Base-by-base conservation (phyloP, 2,113 vertebrate species). In the Campylomormyrus numenius region DNA sequence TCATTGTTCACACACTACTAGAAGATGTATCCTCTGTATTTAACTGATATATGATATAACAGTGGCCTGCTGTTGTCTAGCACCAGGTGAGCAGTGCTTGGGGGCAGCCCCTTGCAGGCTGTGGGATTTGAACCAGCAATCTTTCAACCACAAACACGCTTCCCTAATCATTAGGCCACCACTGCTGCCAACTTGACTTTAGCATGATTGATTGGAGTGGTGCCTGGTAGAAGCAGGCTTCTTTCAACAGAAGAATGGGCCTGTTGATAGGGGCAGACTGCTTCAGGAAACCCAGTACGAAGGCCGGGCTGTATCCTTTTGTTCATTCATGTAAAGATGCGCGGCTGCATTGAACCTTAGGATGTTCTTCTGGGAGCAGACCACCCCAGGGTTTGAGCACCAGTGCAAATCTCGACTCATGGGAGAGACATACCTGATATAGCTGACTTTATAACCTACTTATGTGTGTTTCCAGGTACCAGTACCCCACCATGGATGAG, bases 401-500 rank as follows among this genome's bases (percentile, higher is more conserved):
- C 31, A 42, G 50, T 58, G 31, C 1, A 10, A 88, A 5, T 35
- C 42, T 35, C 49, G 15, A 31, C 13, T 45, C 62, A 21, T n/a
- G 39, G 31, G 17, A 50, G 9, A 7, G 2, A 21, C 87, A 9
- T 21, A 45, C 35, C 83, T 48, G 21, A 21, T 83, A 24, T 31
- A 8, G 6, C 46, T 77, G 62, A 15, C 7, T 21, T 27, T 49
- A n/a, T 45, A 31, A 31, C 24, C n/a, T 70, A 46, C 77, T 46
- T 53, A 27, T 91, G 70, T 88, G 8, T 85, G 13, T 62, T 90
- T 91, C 91, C 90, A 99, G 98, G 93, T 99, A 98, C 93, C 97
- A 97, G 94, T 99, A 98, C 87, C 98, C 98, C 48, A 96, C 96
- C n/a, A 97, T 98, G 97, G 98, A 99, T 92, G 96, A 99, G 80